Evolutionary conservation across 23 tunicate species (phyloP).

Genomic region (Halocynthia roretzi): DNA sequence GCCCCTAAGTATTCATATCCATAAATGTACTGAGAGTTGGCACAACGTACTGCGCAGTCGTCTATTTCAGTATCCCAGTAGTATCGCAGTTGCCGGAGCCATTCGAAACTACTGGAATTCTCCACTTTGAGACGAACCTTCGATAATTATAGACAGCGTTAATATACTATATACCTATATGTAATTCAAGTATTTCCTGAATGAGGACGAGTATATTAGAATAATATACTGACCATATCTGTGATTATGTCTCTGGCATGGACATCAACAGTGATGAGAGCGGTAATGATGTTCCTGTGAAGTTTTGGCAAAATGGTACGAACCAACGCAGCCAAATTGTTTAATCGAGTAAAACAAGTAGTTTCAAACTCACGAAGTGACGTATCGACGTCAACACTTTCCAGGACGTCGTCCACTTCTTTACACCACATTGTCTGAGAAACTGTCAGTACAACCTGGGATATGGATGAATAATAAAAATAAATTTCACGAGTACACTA

Average conservation of each 20-base stretch:
- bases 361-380: constrained; percentile 45
- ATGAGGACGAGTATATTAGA: neutral
- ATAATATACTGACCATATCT: constrained; percentile 57
- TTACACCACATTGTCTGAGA: constrained; percentile 98
- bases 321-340: constrained; percentile 92
- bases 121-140: constrained; percentile 68
- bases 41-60: constrained; percentile 79
- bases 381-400: constrained; percentile 22
- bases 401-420: constrained; percentile 72
- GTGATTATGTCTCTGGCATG: constrained; percentile 98
- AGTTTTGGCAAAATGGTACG: constrained; percentile 80
- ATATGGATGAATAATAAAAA: neutral
- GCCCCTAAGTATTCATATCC: constrained; percentile 99
- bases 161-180: neutral
- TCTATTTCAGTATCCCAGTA: constrained; percentile 98
- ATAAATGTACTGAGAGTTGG: constrained; percentile 81
- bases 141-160: neutral
- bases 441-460: constrained; percentile 91
- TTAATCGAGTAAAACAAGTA: constrained; percentile 48
- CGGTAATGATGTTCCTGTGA: constrained; percentile 90
- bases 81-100: constrained; percentile 92
- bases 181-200: neutral
- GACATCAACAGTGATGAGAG: constrained; percentile 97
- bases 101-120: constrained; percentile 61
- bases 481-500: neutral